phyloP scores from a whole-genome alignment of 2,888 invertebrate genomes.

The Teleiodes luculella region DNA sequence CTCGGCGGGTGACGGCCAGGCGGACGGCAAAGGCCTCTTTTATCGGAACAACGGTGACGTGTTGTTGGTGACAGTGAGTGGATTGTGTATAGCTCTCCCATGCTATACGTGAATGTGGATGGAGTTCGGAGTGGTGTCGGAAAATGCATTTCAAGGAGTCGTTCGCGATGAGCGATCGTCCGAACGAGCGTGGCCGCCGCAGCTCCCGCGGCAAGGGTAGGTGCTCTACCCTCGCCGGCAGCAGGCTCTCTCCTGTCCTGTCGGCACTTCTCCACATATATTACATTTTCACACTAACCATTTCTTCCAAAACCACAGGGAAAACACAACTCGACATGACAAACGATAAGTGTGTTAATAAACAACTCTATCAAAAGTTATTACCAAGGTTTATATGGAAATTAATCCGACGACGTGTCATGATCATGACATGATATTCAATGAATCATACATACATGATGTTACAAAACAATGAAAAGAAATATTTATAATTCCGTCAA shows the following conservation, averaged over 20 bases:
- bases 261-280: no score
- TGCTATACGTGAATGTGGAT: conserved; percentile 75
- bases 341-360: no score
- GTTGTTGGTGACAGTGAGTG: conserved; percentile 58
- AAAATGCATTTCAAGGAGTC: conserved; percentile 79
- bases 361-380: no score
- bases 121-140: conserved; percentile 67
- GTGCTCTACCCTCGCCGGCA: conserved; percentile 38
- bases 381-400: no score
- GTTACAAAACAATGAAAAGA: background rate
- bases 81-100: conserved; percentile 68
- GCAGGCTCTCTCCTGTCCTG: no score
- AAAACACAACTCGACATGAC: no score
- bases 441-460: no score
- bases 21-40: conserved; percentile 34
- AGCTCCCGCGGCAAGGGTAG: conserved; percentile 77
- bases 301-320: no score
- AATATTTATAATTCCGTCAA: background rate
- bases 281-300: no score
- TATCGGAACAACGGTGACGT: conserved; percentile 47
- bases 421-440: no score
- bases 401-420: no score
- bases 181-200: conserved; percentile 75
- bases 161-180: conserved; percentile 78
- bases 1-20: conserved; percentile 48